Base-by-base conservation (phyloP, 2,888 invertebrate genomes). In the Chirona hameri region DNA sequence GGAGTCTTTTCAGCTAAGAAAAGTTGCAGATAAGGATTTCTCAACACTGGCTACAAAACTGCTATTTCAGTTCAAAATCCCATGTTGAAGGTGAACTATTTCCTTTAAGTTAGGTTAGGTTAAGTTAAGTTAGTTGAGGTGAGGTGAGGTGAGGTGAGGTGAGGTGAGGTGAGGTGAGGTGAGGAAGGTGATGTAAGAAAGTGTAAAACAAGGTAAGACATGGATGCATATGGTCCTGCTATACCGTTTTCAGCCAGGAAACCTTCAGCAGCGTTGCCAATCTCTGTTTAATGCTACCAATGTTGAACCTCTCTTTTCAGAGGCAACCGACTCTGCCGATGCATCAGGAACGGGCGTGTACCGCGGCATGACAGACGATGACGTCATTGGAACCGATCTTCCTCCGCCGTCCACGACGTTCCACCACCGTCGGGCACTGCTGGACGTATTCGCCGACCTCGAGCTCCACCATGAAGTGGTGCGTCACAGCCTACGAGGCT, bases 381-480 rank as follows among this genome's bases (percentile, higher is more conserved):
- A 31, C 31, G 31, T 0, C 72, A 15, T 15, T 14, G 72, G 1
- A 21, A 18, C 18, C 3, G 72, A 14, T 0, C 39, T 39, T 39
- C 39, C 39, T 39, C 27, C 31, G 31, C 29, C 31, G 2, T 9
- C 72, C 27, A 27, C 72, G 18, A 27, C 18, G 31, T 72, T 31
- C 72, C 18, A 72, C 18, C 72, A 72, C 31, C 72, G 31, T 14
- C 10, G 1, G 15, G 72, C 29, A 31, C 31, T 72, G 31, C 72
- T 72, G 27, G 72, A 72, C 18, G 18, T 72, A 29, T 72, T 72
- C 31, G 72, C 72, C 72, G 72, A 72, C 18, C 72, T 72, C 18
- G 72, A 31, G 72, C 31, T 72, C 29, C 31, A 2, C 31, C 18
- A 18, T 14, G 72, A 31, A 18, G 72, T 31, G 29, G 72, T 31